Conservation (phyloP, 2,113 vertebrate species). For the Pavo muticus region DNA sequence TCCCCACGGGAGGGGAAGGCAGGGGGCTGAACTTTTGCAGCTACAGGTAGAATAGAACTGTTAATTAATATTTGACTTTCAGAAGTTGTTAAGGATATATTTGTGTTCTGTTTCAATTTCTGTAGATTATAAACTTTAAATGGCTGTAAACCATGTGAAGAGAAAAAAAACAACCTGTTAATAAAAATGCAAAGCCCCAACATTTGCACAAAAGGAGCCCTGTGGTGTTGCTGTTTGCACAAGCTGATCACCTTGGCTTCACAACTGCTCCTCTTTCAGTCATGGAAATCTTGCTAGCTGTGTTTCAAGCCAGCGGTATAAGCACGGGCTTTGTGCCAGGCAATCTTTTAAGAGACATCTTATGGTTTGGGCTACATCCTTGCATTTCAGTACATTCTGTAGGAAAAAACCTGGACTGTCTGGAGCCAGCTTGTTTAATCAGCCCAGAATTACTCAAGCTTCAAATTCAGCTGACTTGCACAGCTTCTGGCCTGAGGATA, state of each 20-base stretch:
- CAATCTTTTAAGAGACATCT: conserved; percentile 22
- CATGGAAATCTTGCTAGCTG: not conserved
- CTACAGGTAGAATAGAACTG: conserved; percentile 76
- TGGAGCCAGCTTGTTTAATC: conserved; percentile 67
- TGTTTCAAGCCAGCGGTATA: conserved; percentile 34
- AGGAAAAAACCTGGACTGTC: conserved; percentile 43
- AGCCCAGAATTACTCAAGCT: conserved; percentile 60
- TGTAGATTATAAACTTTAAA: conserved; percentile 84
- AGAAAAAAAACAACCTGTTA: conserved; percentile 67
- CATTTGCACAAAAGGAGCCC: conserved; percentile 79
- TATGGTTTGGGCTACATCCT: conserved; percentile 65
- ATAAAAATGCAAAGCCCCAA: conserved; percentile 82
- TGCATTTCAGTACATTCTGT: conserved; percentile 30
- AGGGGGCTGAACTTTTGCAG: conserved; percentile 47
- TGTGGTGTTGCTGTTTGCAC: conserved; percentile 60
- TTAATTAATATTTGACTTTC: conserved; percentile 79
- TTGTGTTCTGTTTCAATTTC: conserved; percentile 82
- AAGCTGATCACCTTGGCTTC: conserved; percentile 10
- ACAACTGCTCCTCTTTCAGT: not conserved
- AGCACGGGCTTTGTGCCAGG: conserved; percentile 36
- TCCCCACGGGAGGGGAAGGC: conserved; percentile 29
- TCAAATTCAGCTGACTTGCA: conserved; percentile 66
- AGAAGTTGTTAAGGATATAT: conserved; percentile 83
- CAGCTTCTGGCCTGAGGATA: conserved; percentile 52
- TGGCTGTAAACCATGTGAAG: conserved; percentile 81